phyloP scores from a whole-genome alignment of 1,140 invertebrate species.

The Drosophila baimaii region DNA sequence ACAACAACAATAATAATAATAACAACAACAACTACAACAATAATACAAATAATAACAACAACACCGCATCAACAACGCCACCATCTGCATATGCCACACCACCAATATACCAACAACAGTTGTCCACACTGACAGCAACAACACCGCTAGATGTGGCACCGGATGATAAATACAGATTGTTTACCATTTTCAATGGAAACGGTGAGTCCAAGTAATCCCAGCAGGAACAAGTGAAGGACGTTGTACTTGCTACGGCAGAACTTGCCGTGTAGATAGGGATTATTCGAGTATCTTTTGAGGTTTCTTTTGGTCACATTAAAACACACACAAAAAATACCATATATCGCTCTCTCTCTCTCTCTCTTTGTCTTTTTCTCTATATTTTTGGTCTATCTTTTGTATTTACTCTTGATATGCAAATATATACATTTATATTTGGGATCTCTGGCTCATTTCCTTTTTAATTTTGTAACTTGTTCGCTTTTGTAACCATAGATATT shows the following conservation, averaged over 20 bases:
- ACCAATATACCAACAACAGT: slow-evolving; percentile 75
- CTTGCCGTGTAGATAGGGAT: slow-evolving; percentile 19
- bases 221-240: not conserved
- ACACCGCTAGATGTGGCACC: slow-evolving; percentile 69
- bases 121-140: slow-evolving; percentile 76
- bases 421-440: slow-evolving; percentile 13
- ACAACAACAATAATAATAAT: slow-evolving; percentile 52
- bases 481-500: slow-evolving; percentile 10
- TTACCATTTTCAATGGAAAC: slow-evolving; percentile 84
- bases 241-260: not conserved
- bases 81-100: slow-evolving; percentile 69
- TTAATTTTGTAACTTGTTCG: slow-evolving; percentile 21
- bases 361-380: slow-evolving; percentile 7
- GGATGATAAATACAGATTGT: slow-evolving; percentile 84
- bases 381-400: slow-evolving; percentile 35
- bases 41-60: slow-evolving; percentile 50
- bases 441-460: slow-evolving; percentile 7
- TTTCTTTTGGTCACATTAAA: slow-evolving; percentile 23
- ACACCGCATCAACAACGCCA: slow-evolving; percentile 70
- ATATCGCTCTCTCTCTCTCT: slow-evolving; percentile 22
- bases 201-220: slow-evolving; percentile 68
- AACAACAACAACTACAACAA: slow-evolving; percentile 52
- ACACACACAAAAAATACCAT: slow-evolving; percentile 16
- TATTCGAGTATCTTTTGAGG: slow-evolving; percentile 1
- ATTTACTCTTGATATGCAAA: slow-evolving; percentile 27